phyloP scores from a whole-genome alignment of 2,888 invertebrate species.

The Parapristionchus giblindavisi region DNA sequence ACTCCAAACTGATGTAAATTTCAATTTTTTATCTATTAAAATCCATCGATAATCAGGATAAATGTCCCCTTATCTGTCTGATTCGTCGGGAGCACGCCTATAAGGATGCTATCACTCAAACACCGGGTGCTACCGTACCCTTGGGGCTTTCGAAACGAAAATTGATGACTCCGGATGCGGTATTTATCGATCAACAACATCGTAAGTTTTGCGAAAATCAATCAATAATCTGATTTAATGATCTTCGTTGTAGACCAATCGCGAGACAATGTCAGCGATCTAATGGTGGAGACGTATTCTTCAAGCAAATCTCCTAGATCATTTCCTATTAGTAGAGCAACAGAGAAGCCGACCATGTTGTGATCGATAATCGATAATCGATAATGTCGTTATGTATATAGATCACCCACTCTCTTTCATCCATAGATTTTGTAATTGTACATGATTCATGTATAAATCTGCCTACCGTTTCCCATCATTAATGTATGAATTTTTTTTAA shows the following conservation, averaged over 20 bases:
- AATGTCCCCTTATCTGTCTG: slow-evolving; percentile 48
- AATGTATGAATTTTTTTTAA: no score
- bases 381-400: no score
- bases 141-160: neutral
- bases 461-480: no score
- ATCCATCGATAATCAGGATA: slow-evolving; percentile 48
- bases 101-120: slow-evolving; percentile 50
- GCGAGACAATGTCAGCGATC: slow-evolving; percentile 48
- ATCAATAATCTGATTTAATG: neutral
- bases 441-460: no score
- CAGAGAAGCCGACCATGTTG: slow-evolving; percentile 22
- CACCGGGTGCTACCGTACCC: slow-evolving; percentile 16
- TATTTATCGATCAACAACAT: slow-evolving; percentile 25
- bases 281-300: slow-evolving; percentile 55
- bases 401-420: no score
- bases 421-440: no score
- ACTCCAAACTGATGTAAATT: slow-evolving; percentile 51
- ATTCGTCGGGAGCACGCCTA: slow-evolving; percentile 42
- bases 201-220: neutral
- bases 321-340: slow-evolving; percentile 8
- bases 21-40: neutral
- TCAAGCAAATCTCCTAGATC: slow-evolving; percentile 36
- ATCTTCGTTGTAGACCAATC: slow-evolving; percentile 28
- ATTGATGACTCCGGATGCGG: slow-evolving; percentile 18
- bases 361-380: no score